Evolutionary conservation across 2,797 vertebrate species (phyloP).

Genomic region (Heteromormyrus szaboi): DNA sequence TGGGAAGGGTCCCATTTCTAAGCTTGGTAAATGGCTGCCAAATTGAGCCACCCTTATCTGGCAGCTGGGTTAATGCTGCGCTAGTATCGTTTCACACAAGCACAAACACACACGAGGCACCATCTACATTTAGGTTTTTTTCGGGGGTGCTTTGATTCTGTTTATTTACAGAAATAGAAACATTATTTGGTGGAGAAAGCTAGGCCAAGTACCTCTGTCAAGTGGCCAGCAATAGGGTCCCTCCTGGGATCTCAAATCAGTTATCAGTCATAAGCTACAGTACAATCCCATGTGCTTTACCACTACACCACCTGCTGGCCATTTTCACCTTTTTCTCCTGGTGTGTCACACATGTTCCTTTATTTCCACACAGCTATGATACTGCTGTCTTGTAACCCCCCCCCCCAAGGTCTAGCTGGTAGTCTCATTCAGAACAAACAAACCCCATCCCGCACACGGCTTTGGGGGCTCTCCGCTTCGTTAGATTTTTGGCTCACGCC

Average conservation of each 20-base stretch:
- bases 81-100: background rate
- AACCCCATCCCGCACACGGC: background rate
- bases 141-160: background rate
- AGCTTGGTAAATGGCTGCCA: background rate
- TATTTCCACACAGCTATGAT: constrained; percentile 11
- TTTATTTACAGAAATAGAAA: background rate
- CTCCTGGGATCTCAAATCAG: background rate
- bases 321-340: background rate
- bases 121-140: background rate
- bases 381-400: background rate
- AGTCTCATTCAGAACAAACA: background rate
- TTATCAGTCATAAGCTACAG: background rate
- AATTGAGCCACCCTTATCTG: background rate
- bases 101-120: background rate
- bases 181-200: background rate
- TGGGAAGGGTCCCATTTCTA: background rate
- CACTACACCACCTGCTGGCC: background rate
- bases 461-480: constrained; percentile 10
- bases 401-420: background rate
- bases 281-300: background rate
- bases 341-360: background rate
- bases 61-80: background rate
- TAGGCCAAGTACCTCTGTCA: background rate
- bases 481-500: constrained; percentile 21
- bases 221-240: background rate